Conservation (phyloP, 2,113 vertebrate species). For the Peucedramus taeniatus region DNA sequence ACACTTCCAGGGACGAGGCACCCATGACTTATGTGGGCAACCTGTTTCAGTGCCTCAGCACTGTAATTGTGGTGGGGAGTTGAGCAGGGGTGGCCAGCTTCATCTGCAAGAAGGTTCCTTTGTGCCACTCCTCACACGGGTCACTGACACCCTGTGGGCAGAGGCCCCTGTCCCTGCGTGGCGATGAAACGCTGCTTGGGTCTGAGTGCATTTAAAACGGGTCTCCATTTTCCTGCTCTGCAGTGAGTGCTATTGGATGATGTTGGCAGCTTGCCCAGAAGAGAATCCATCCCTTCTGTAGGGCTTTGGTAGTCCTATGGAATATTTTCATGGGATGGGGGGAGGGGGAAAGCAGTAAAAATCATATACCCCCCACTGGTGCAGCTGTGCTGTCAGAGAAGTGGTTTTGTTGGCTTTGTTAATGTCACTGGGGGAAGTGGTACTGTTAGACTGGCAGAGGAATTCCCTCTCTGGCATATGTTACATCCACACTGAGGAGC, state of each 20-base stretch:
- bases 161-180: background rate
- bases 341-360: background rate
- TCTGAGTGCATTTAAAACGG: background rate
- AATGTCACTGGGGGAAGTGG: background rate
- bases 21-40: background rate
- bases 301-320: background rate
- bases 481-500: constrained; percentile 46
- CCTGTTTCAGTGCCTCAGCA: background rate
- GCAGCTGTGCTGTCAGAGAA: constrained; percentile 28
- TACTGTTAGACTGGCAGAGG: constrained; percentile 51
- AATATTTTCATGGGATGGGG: background rate
- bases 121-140: fast-evolving
- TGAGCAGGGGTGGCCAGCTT: background rate
- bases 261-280: constrained; percentile 32
- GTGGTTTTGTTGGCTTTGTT: constrained; percentile 28
- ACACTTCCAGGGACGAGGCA: background rate
- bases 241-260: background rate
- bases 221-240: constrained; percentile 21
- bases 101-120: fast-evolving
- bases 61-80: background rate
- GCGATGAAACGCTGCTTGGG: fast-evolving
- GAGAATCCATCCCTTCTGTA: background rate
- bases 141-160: background rate
- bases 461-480: constrained; percentile 65
- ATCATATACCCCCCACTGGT: background rate